Evolutionary conservation across 2,797 vertebrate species (phyloP).

Genomic region (Cossypha polioptera): DNA sequence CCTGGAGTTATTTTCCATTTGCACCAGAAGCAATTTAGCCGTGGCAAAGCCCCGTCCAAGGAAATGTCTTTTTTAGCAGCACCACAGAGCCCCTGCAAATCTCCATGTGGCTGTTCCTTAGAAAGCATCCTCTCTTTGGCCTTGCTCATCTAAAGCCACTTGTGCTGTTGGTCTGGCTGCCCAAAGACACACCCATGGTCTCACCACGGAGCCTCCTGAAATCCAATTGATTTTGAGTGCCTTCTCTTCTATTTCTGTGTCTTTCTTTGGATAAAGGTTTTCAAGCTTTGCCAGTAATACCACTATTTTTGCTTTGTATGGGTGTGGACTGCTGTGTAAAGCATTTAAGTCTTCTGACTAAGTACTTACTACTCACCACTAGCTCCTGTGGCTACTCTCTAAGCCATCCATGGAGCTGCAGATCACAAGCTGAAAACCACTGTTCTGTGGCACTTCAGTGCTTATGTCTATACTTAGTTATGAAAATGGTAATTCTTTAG

Average conservation of each 20-base stretch:
- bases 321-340: neutral
- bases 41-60: neutral
- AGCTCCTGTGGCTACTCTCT: neutral
- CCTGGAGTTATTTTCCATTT: neutral
- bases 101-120: neutral
- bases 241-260: neutral
- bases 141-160: neutral
- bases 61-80: neutral
- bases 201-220: neutral
- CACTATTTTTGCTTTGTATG: neutral
- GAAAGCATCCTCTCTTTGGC: neutral
- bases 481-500: neutral
- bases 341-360: neutral
- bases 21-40: neutral
- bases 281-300: neutral
- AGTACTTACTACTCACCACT: neutral
- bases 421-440: neutral
- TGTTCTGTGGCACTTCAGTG: neutral
- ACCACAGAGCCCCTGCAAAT: neutral
- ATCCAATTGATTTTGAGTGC: neutral
- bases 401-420: neutral
- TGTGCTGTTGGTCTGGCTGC: neutral
- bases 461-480: neutral
- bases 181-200: neutral
- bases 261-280: neutral